phyloP scores from a whole-genome alignment of 1,140 invertebrate genomes.

The Bombus vancouverensis region DNA sequence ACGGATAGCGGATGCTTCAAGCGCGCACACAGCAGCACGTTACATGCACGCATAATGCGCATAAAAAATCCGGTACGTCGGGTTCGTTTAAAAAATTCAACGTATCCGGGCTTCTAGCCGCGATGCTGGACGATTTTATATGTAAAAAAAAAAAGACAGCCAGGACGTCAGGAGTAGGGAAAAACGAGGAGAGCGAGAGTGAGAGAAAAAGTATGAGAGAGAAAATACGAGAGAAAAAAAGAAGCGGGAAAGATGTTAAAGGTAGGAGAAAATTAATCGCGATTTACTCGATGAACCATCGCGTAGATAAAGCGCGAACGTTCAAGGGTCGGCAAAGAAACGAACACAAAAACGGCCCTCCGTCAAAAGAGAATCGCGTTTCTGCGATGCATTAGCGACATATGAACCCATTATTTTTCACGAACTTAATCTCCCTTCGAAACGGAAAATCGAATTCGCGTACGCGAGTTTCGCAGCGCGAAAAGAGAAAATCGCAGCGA shows the following conservation, averaged over 20 bases:
- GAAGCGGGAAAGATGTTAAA: background rate
- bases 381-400: slow-evolving; percentile 26
- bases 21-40: background rate
- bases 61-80: slow-evolving; percentile 44
- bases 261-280: slow-evolving; percentile 9
- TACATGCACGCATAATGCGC: slow-evolving; percentile 40
- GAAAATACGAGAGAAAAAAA: too few relatives aligned
- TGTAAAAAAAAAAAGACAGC: background rate
- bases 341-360: background rate
- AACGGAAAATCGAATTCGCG: slow-evolving; percentile 34
- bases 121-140: slow-evolving; percentile 15
- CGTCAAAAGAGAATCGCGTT: slow-evolving; percentile 15
- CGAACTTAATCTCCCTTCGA: slow-evolving; percentile 35
- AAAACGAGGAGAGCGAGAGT: background rate
- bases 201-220: too few relatives aligned
- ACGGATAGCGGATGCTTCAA: slow-evolving; percentile 17
- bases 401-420: slow-evolving; percentile 38
- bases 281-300: slow-evolving; percentile 16
- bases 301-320: slow-evolving; percentile 20
- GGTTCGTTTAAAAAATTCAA: slow-evolving; percentile 41
- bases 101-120: background rate
- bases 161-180: background rate
- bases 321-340: slow-evolving; percentile 15
- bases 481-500: slow-evolving; percentile 9
- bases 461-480: background rate